Evolutionary conservation across 2,888 invertebrate genomes (phyloP), one percentile per base, ranked within the genome.

Genomic region (Boloria euphrosyne): DNA sequence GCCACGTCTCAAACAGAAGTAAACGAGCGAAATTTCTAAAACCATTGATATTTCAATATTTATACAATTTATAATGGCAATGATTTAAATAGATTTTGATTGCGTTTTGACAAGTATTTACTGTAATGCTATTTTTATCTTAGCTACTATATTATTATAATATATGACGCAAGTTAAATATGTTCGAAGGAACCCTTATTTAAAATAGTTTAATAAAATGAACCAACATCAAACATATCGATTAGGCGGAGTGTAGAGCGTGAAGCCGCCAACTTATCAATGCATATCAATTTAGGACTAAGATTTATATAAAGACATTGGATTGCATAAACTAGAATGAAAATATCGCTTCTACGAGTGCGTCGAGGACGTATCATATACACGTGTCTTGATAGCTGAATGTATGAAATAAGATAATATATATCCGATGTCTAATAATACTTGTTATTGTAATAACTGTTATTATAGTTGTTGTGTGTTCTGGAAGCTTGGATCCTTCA

Each of bases 191-290:
- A 54, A 31, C 46, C 49, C 18, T 50, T 44, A 54, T 7, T 18
- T 46, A 43, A 13, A 43, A 59, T 47, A 31, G 18, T 52, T 17
- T 50, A 49, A 55, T 59, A 72, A 73, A 77, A 78, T 76, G 82
- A 87, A 86, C 86, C 85, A 86, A 79, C 75, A 81, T 78, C 22
- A 82, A 74, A 87, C 86, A 86, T 87, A 87, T 88, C 88, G 78
- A 76, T 77, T 72, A 75, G 66, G 79, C 80, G 82, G 73, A 66
- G 75, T 71, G 44, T 46, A 69, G 64, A 54, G 61, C 57, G 52
- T 59, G 53, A 38, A 27, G n/a, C 50, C 55, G 51, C 57, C 59
- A 59, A 64, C 82, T 82, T 74, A 77, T 66, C 71, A 75, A 80
- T 82, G 84, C 89, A 89, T 90, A 90, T 89, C 89, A 90, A 81